Conservation (phyloP, 2,888 invertebrate species). For the Hirtodrosophila histrioides region DNA sequence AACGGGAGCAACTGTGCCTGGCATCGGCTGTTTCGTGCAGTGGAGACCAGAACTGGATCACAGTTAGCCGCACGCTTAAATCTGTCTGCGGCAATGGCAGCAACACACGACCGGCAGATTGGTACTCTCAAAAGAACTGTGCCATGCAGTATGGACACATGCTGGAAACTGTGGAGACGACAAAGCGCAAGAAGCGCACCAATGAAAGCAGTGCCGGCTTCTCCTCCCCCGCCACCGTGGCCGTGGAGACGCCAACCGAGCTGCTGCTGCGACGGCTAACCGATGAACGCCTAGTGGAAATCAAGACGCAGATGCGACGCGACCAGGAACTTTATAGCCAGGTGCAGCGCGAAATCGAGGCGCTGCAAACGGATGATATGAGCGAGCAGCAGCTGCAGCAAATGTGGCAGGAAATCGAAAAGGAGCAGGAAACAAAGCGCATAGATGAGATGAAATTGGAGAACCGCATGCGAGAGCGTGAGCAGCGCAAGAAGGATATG, state of each 20-base stretch:
- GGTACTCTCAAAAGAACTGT: constrained; percentile 96
- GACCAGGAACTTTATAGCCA: constrained; percentile 91
- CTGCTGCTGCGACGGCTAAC: constrained; percentile 91
- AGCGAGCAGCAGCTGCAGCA: constrained; percentile 90
- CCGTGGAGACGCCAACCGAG: constrained; percentile 89
- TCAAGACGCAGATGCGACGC: constrained; percentile 89
- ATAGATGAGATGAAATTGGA: constrained; percentile 86
- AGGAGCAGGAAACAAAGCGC: constrained; percentile 89
- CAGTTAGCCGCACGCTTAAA: constrained; percentile 86
- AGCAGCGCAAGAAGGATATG: constrained; percentile 87
- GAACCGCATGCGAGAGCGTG: constrained; percentile 85
- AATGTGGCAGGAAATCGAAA: constrained; percentile 90
- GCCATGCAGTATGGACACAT: constrained; percentile 94
- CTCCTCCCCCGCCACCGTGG: constrained; percentile 70
- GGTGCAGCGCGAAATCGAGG: constrained; percentile 87
- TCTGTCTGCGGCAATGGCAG: constrained; percentile 87
- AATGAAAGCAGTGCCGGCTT: constrained; percentile 55
- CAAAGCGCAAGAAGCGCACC: constrained; percentile 83
- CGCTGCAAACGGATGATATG: constrained; percentile 85
- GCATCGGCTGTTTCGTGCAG: constrained; percentile 94
- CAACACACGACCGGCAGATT: constrained; percentile 86
- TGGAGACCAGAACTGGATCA: constrained; percentile 94
- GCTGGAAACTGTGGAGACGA: constrained; percentile 94
- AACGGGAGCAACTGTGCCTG: constrained; percentile 92
- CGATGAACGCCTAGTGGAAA: constrained; percentile 91